These are phyloP conservation scores for Notarius lentiginosus DNA, from an alignment of 2,113 vertebrate genomes.

Conservation along the genomic window DNA sequence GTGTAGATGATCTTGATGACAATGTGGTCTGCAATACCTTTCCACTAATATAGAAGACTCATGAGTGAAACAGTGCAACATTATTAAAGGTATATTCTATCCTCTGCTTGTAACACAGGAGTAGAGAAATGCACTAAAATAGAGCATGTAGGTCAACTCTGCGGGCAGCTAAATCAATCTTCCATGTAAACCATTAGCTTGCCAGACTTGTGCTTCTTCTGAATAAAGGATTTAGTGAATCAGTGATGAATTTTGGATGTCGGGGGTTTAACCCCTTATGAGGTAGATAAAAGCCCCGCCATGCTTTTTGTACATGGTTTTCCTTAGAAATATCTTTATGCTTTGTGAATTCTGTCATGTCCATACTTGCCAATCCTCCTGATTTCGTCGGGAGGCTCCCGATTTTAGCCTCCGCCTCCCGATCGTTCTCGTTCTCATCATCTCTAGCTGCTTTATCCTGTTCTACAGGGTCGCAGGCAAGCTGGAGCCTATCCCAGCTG, in stretches of 20 bases:
- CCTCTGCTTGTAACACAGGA: slow-evolving; percentile 44
- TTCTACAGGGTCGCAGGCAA: too few relatives aligned
- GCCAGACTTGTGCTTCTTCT: background rate
- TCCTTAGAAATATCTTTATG: background rate
- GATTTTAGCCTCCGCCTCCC: too few relatives aligned
- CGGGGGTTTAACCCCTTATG: slow-evolving; percentile 4
- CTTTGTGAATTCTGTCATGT: background rate
- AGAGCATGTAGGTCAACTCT: slow-evolving; percentile 36
- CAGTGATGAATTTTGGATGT: background rate
- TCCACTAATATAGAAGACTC: slow-evolving; percentile 45
- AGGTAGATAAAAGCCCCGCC: background rate
- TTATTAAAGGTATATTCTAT: slow-evolving; percentile 59
- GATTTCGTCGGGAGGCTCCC: too few relatives aligned
- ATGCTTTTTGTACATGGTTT: background rate
- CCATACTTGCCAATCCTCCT: too few relatives aligned
- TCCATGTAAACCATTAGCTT: background rate
- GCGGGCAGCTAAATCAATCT: background rate
- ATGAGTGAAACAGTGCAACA: slow-evolving; percentile 64
- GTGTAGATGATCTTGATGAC: background rate
- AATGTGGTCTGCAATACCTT: background rate
- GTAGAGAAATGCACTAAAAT: slow-evolving; percentile 23
- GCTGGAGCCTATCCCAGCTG: too few relatives aligned
- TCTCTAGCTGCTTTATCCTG: too few relatives aligned
- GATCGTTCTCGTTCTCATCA: too few relatives aligned
- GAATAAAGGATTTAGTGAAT: slow-evolving; percentile 30